These are phyloP conservation scores for Ophonus ardosiacus DNA, from an alignment of 2,888 invertebrate genomes.

Conservation along the genomic window DNA sequence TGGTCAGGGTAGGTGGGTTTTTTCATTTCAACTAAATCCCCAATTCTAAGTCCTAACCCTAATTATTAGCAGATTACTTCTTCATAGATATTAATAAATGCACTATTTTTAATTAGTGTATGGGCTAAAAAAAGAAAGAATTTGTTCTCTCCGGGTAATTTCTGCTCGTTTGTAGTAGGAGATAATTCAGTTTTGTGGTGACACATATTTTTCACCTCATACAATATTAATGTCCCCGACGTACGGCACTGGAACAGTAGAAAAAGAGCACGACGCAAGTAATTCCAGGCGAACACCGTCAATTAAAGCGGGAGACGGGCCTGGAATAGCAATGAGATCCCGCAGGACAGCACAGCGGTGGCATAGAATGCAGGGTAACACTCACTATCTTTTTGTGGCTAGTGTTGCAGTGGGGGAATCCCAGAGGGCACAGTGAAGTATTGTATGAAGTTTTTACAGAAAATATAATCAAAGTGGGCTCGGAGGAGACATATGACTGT, in stretches of 20 bases:
- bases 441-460: too few species aligned
- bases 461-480: too few species aligned
- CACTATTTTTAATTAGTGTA: background rate
- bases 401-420: too few species aligned
- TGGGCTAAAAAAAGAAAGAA: background rate
- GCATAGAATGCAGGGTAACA: background rate
- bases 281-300: conserved; percentile 46
- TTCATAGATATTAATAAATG: too few species aligned
- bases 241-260: background rate
- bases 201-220: conserved; percentile 57
- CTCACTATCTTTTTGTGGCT: background rate
- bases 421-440: too few species aligned
- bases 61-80: too few species aligned
- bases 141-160: background rate
- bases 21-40: too few species aligned
- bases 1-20: too few species aligned
- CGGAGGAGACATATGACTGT: too few species aligned
- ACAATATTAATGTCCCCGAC: conserved; percentile 46
- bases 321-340: conserved; percentile 49
- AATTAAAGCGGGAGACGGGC: conserved; percentile 28
- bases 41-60: too few species aligned
- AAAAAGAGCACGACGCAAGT: conserved; percentile 26
- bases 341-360: background rate
- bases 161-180: background rate
- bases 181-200: conserved; percentile 49